Percentiles rank a stretch among this genome's conserved stretches.
Conservation (phyloP, 1,140 invertebrate genomes). For the Cydia pomonella region DNA sequence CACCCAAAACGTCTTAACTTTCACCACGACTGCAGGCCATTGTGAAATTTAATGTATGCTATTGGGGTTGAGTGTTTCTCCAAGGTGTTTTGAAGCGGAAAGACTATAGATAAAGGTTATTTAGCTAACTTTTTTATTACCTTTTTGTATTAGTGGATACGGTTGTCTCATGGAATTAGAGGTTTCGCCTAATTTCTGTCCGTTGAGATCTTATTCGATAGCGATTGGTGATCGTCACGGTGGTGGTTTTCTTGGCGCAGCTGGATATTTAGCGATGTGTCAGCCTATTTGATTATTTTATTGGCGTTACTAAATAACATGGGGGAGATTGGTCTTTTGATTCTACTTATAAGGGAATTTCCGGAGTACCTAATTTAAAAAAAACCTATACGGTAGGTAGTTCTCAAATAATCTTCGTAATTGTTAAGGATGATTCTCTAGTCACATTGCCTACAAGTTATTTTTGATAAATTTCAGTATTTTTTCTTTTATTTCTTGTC, state of each 20-base stretch:
- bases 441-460: too few species aligned
- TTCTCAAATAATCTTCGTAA: too few species aligned
- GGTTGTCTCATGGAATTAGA: conserved; percentile 65
- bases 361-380: not conserved
- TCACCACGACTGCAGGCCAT: not conserved
- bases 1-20: conserved; percentile 26
- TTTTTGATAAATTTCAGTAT: too few species aligned
- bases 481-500: too few species aligned
- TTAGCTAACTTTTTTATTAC: conserved; percentile 45
- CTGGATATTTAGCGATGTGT: conserved; percentile 35
- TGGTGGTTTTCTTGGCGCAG: conserved; percentile 41
- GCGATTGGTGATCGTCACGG: conserved; percentile 48
- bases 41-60: not conserved
- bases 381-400: too few species aligned
- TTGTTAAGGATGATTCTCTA: too few species aligned
- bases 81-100: conserved; percentile 6
- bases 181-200: conserved; percentile 57
- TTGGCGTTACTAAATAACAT: conserved; percentile 24
- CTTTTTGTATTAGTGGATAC: conserved; percentile 60
- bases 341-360: not conserved
- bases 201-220: conserved; percentile 70
- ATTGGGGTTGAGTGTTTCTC: not conserved
- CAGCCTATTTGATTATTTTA: conserved; percentile 31
- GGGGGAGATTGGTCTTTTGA: not conserved
- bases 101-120: conserved; percentile 26